Evolutionary conservation across 2,888 invertebrate species (phyloP), one percentile per base, ranked within the genome.

Genomic region (Prionchulus punctatus): DNA sequence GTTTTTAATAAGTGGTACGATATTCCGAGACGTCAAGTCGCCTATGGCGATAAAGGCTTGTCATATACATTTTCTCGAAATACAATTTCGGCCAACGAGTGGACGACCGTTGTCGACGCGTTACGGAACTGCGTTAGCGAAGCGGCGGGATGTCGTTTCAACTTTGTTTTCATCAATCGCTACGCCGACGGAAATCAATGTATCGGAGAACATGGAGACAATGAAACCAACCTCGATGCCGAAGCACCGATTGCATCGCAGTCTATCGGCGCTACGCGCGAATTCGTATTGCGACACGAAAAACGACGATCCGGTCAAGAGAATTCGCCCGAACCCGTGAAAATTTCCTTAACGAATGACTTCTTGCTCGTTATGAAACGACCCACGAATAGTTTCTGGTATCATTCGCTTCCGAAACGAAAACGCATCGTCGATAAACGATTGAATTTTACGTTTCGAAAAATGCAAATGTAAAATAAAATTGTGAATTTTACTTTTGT

Each of bases 121-220:
- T n/a, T n/a, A n/a, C n/a, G n/a, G n/a, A n/a, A n/a, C n/a, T n/a
- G n/a, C n/a, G n/a, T n/a, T n/a, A n/a, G n/a, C n/a, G n/a, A n/a
- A n/a, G n/a, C n/a, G n/a, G n/a, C n/a, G n/a, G n/a, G n/a, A n/a
- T n/a, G n/a, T n/a, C n/a, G n/a, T n/a, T n/a, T n/a, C n/a, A n/a
- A n/a, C n/a, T n/a, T n/a, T n/a, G n/a, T n/a, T n/a, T n/a, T n/a
- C n/a, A n/a, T n/a, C n/a, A n/a, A n/a, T n/a, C n/a, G n/a, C n/a
- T 83, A 83, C 65, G 76, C 79, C 66, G 77, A 81, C 72, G 83
- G 83, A 15, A 69, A 71, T 43, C 82, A 83, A 67, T 79, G 81
- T 62, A 82, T 83, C 71, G 82, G 83, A 12, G 82, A 82, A 64
- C 83, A 83, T 64, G 76, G 80, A 65, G 83, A 83, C 66, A 80